These are phyloP conservation scores for Rhynchonycteris naso DNA, from an alignment of 2,797 vertebrate species.

Conservation along the genomic window DNA sequence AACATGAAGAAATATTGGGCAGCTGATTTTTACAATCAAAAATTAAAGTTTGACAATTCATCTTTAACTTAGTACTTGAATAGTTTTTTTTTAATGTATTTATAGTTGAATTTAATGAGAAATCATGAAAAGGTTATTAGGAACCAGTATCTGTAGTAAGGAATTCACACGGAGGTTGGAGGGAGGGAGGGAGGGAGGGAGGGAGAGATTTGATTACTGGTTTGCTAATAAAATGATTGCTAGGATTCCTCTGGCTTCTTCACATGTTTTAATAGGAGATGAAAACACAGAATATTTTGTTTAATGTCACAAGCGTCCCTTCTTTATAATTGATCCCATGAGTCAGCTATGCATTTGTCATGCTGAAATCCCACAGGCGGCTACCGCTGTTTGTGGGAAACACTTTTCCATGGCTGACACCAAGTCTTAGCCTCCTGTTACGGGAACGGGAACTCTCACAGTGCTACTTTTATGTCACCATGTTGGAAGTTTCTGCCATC, in stretches of 20 bases:
- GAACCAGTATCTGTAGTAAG: constrained; percentile 32
- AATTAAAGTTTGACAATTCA: constrained; percentile 37
- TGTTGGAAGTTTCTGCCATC: constrained; percentile 59
- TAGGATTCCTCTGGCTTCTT: constrained; percentile 60
- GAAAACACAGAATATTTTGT: constrained; percentile 68
- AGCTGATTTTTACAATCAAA: constrained; percentile 64
- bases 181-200: constrained; percentile 39
- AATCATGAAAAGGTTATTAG: constrained; percentile 44
- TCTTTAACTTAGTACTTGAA: constrained; percentile 45
- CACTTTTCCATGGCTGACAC: constrained; percentile 76
- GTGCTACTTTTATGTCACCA: constrained; percentile 45
- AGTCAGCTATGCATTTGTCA: constrained; percentile 86
- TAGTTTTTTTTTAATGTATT: constrained; percentile 61
- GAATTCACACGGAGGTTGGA: constrained; percentile 11
- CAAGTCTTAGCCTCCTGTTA: constrained; percentile 76
- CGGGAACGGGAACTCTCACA: constrained; percentile 55
- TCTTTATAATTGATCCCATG: constrained; percentile 87
- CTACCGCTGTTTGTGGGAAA: constrained; percentile 81
- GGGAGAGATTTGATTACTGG: constrained; percentile 46
- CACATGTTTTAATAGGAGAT: constrained; percentile 76
- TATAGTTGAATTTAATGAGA: constrained; percentile 62
- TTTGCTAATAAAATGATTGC: constrained; percentile 65
- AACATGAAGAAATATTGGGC: constrained; percentile 9
- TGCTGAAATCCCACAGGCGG: constrained; percentile 84
- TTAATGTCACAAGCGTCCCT: constrained; percentile 77